phyloP scores from a whole-genome alignment of 2,888 invertebrate genomes.

The Nasonia oneida region DNA sequence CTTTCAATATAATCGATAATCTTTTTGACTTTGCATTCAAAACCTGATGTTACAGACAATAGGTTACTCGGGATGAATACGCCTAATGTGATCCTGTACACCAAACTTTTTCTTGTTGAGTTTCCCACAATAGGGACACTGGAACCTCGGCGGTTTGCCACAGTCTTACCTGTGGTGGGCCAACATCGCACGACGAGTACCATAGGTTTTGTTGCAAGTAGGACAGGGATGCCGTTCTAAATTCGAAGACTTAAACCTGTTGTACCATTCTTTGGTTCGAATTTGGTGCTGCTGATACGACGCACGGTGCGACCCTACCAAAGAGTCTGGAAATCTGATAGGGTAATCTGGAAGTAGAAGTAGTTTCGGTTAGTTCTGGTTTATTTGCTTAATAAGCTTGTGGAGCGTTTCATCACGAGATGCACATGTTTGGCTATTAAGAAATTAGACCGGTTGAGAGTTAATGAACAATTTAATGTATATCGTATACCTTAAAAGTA shows the following conservation, averaged over 20 bases:
- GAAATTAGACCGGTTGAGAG: neutral
- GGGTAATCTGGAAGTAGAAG: slow-evolving; percentile 31
- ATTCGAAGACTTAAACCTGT: neutral
- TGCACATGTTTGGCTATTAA: neutral
- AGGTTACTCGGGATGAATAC: slow-evolving; percentile 71
- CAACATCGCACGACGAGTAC: slow-evolving; percentile 73
- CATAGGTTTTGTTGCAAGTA: slow-evolving; percentile 74
- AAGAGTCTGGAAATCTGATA: no score
- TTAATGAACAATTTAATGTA: neutral
- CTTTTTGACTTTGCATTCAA: neutral
- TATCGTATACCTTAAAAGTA: neutral
- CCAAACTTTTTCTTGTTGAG: slow-evolving; percentile 75
- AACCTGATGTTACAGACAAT: slow-evolving; percentile 58
- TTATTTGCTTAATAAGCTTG: neutral
- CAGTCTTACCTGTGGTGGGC: slow-evolving; percentile 78
- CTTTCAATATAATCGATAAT: neutral
- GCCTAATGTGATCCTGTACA: slow-evolving; percentile 74
- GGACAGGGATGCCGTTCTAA: slow-evolving; percentile 67
- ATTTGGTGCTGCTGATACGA: neutral
- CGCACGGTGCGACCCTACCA: neutral
- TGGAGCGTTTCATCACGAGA: neutral
- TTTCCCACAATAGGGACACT: slow-evolving; percentile 77
- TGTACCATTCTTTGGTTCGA: neutral
- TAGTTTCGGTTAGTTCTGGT: neutral
- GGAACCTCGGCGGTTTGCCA: slow-evolving; percentile 75